Evolutionary conservation across 2,113 vertebrate genomes (phyloP).

Genomic region (Micronycteris hirsuta): DNA sequence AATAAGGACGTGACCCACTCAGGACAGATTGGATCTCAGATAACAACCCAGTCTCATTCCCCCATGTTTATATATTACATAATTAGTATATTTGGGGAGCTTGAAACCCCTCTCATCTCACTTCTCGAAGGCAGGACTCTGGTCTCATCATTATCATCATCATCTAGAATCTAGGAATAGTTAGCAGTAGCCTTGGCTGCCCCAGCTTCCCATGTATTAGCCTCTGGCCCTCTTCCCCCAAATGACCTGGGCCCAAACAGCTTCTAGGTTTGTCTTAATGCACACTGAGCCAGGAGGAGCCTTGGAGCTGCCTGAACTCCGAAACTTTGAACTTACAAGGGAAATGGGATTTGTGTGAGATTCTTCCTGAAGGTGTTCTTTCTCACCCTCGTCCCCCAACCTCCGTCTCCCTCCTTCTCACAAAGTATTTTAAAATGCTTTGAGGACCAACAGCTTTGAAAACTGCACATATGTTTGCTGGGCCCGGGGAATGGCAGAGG

Average conservation of each 20-base stretch:
- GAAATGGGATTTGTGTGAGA: neutral
- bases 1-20: neutral
- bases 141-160: neutral
- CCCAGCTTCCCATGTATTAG: neutral
- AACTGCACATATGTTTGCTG: constrained; percentile 54
- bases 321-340: neutral
- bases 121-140: neutral
- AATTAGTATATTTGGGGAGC: neutral
- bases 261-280: neutral
- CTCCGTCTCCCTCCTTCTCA: neutral
- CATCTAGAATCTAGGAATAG: neutral
- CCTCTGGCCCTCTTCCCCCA: neutral
- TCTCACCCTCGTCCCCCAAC: neutral
- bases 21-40: neutral
- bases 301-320: neutral
- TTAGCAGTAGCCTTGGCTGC: neutral
- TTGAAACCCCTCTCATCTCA: neutral
- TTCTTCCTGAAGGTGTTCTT: neutral
- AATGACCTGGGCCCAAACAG: neutral
- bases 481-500: neutral
- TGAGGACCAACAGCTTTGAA: constrained; percentile 51
- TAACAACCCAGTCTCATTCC: neutral
- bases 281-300: neutral
- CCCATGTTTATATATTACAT: neutral
- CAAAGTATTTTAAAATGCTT: constrained; percentile 32